phyloP scores from a whole-genome alignment of 2,797 vertebrate genomes.

The Acropternis orthonyx region DNA sequence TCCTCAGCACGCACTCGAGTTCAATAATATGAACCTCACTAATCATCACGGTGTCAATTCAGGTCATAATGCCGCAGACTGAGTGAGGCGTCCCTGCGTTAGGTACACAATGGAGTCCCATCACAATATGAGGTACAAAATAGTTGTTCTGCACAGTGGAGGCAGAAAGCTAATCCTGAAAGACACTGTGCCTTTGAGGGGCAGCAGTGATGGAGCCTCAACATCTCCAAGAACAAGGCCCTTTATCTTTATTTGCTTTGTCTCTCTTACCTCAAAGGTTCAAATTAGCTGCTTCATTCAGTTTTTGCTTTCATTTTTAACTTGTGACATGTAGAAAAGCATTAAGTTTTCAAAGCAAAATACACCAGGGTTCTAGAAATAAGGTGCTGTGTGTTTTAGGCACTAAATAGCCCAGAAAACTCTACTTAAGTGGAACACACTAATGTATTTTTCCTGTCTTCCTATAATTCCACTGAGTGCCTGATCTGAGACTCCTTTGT shows the following conservation, averaged over 20 bases:
- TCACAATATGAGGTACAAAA: neutral
- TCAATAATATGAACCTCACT: slow-evolving; percentile 11
- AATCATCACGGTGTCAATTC: neutral
- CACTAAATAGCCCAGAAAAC: neutral
- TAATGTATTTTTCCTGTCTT: neutral
- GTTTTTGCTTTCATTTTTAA: neutral
- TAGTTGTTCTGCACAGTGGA: neutral
- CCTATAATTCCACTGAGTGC: neutral
- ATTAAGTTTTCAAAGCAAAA: neutral
- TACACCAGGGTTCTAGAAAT: neutral
- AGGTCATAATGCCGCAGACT: neutral
- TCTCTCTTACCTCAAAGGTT: neutral
- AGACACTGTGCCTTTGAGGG: accelerated
- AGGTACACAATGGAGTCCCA: accelerated
- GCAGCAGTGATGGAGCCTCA: neutral
- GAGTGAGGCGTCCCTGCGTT: accelerated
- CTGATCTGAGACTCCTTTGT: neutral
- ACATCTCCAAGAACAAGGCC: neutral
- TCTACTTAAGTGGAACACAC: neutral
- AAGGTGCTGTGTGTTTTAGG: neutral
- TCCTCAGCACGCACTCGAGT: neutral
- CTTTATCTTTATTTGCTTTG: neutral
- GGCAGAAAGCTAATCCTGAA: neutral
- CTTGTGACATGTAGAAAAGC: neutral
- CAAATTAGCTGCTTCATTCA: neutral